These are phyloP conservation scores for Carassius auratus DNA, from an alignment of 2,113 vertebrate genomes.

Conservation along the genomic window DNA sequence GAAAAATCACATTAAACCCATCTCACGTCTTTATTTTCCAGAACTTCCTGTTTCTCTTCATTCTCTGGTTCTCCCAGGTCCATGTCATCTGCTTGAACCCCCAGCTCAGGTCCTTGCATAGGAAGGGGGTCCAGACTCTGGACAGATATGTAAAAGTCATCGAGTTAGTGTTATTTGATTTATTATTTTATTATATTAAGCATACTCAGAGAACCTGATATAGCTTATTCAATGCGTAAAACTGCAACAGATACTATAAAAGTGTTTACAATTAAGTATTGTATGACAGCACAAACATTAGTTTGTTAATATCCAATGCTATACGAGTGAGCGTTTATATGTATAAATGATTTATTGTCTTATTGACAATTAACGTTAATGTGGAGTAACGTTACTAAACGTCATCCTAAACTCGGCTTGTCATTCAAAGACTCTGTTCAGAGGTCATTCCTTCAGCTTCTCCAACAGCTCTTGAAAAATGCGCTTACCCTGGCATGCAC, in stretches of 20 bases:
- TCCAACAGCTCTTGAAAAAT: neutral
- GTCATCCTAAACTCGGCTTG: neutral
- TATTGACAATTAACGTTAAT: neutral
- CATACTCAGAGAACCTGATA: neutral
- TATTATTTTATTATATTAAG: neutral
- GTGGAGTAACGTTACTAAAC: neutral
- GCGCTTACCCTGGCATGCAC: constrained; percentile 90
- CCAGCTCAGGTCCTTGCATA: constrained; percentile 86
- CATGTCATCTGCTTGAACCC: constrained; percentile 85
- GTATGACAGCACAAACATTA: neutral
- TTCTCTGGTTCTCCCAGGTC: constrained; percentile 86
- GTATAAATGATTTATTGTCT: neutral
- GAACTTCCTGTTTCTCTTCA: constrained; percentile 90
- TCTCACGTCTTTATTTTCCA: constrained; percentile 94
- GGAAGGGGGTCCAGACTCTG: constrained; percentile 96
- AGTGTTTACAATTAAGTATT: neutral
- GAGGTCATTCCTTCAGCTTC: constrained; percentile 68
- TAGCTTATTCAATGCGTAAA: neutral
- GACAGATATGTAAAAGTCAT: neutral
- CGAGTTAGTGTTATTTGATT: neutral
- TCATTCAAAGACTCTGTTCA: constrained; percentile 44
- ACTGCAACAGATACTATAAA: neutral
- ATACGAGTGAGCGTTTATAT: neutral
- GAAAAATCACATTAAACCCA: neutral
- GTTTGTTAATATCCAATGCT: neutral